phyloP scores from a whole-genome alignment of 2,888 invertebrate genomes.

The Entomobrya proxima region DNA sequence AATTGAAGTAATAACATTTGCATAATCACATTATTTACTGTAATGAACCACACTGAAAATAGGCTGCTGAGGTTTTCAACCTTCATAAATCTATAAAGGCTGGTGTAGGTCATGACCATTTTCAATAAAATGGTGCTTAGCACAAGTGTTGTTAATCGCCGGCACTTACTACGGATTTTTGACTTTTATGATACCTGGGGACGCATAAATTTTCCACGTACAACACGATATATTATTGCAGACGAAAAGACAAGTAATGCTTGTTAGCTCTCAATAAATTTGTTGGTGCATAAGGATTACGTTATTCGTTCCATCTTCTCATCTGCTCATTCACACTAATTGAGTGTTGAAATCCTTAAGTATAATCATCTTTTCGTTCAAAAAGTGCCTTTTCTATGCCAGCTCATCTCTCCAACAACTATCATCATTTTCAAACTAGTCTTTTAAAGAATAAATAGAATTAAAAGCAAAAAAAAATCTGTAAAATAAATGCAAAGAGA shows the following conservation, averaged over 20 bases:
- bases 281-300: background rate
- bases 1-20: conserved; percentile 31
- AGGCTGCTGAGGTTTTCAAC: background rate
- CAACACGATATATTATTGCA: background rate
- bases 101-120: conserved; percentile 54
- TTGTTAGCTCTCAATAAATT: background rate
- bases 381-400: no score
- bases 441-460: no score
- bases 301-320: background rate
- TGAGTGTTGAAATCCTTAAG: background rate
- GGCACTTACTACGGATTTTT: conserved; percentile 45
- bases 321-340: background rate
- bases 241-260: background rate
- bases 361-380: background rate
- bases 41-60: background rate
- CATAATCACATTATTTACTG: conserved; percentile 24
- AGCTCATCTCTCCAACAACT: no score
- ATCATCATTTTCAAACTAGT: no score
- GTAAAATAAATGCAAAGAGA: no score
- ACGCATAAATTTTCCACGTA: conserved; percentile 53
- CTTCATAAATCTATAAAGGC: conserved; percentile 3
- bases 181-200: conserved; percentile 49
- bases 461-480: no score
- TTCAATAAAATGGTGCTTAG: conserved; percentile 3
- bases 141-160: conserved; percentile 9